Percentiles rank a stretch among this genome's conserved stretches.
Conservation (phyloP, 2,888 invertebrate genomes). For the Caenorhabditis imperialis region DNA sequence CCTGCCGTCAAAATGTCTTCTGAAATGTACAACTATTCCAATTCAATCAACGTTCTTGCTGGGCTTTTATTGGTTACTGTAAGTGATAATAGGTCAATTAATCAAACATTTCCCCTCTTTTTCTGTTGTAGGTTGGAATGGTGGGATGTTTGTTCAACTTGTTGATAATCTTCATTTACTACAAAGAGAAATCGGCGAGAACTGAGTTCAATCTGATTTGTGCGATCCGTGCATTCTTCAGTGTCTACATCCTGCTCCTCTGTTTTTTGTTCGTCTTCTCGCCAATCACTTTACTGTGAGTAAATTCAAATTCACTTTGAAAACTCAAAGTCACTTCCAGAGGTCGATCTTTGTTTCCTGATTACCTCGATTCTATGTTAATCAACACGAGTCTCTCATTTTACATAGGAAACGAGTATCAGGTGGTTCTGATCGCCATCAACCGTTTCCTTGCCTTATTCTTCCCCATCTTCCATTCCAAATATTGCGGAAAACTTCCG, state of each 20-base stretch:
- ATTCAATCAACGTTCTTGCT: too few relatives aligned
- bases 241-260: neutral
- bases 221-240: conserved; percentile 3
- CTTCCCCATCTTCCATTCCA: conserved; percentile 1
- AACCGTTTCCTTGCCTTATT: conserved; percentile 3
- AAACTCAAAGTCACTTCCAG: neutral
- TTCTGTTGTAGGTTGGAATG: too few relatives aligned
- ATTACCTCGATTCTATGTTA: neutral
- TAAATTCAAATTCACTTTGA: neutral
- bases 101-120: too few relatives aligned
- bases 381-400: neutral
- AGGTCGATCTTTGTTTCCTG: neutral
- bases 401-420: conserved; percentile 3
- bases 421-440: neutral
- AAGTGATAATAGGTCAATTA: too few relatives aligned
- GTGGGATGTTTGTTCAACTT: too few relatives aligned
- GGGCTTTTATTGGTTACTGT: too few relatives aligned
- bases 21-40: too few relatives aligned
- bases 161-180: conserved; percentile 11
- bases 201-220: conserved; percentile 28
- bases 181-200: neutral
- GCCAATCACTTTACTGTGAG: neutral
- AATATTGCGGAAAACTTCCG: neutral
- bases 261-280: conserved; percentile 1
- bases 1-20: too few relatives aligned